These are phyloP conservation scores for Dipodomys spectabilis DNA, from an alignment of 2,113 vertebrate species.

Conservation along the genomic window DNA sequence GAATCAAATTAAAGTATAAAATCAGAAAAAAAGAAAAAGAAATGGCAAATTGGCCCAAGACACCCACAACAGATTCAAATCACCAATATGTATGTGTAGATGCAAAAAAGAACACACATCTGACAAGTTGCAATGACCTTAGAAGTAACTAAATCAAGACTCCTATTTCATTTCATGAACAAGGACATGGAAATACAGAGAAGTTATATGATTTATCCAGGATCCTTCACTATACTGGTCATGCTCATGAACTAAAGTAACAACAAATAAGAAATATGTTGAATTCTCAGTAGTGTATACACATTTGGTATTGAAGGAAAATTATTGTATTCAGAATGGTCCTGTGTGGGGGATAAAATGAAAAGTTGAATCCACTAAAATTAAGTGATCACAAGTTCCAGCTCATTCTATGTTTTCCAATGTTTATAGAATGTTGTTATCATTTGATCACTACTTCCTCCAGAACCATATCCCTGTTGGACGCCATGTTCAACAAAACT, in stretches of 20 bases:
- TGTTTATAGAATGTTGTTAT: not conserved
- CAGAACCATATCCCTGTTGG: not conserved
- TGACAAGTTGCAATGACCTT: not conserved
- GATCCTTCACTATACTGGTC: not conserved
- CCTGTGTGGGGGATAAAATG: not conserved
- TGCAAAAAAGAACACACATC: not conserved
- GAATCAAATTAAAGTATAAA: no score
- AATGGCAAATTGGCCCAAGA: not conserved
- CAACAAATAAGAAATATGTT: not conserved
- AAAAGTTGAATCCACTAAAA: not conserved
- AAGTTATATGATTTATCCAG: not conserved
- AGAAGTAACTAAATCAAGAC: not conserved
- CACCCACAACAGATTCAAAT: not conserved
- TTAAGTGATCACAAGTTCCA: not conserved
- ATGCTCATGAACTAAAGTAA: not conserved
- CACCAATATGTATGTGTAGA: not conserved
- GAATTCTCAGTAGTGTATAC: not conserved
- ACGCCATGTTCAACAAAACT: not conserved
- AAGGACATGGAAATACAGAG: not conserved
- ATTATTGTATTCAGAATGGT: not conserved
- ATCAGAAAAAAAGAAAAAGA: not conserved
- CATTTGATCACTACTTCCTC: not conserved
- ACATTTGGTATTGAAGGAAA: not conserved
- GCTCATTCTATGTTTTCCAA: not conserved
- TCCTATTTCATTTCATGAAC: not conserved